These are phyloP conservation scores for Brachionus sp. DNA, from an alignment of 1,140 invertebrate species.

Conservation along the genomic window DNA sequence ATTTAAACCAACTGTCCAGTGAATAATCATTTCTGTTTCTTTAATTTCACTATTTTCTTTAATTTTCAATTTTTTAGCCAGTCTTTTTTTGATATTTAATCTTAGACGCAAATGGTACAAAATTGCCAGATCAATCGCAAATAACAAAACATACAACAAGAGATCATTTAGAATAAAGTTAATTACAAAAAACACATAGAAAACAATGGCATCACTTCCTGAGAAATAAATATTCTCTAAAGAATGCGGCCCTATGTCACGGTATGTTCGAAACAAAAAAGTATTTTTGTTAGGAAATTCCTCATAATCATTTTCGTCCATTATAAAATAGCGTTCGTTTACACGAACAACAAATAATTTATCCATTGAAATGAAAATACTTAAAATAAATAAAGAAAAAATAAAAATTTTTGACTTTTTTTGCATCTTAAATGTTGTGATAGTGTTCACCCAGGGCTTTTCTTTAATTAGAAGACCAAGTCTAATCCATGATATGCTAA, in stretches of 20 bases:
- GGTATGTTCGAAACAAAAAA: not conserved
- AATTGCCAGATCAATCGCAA: not conserved
- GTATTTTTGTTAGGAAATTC: not conserved
- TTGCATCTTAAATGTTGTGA: too few species aligned
- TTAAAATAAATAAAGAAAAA: not conserved
- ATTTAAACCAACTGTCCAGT: too few species aligned
- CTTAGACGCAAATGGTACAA: not conserved
- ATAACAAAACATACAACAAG: not conserved
- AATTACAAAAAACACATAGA: not conserved
- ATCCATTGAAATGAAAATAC: not conserved
- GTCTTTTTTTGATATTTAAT: not conserved
- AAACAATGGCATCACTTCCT: not conserved
- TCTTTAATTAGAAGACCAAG: not conserved
- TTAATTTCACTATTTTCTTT: too few species aligned
- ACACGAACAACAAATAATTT: not conserved
- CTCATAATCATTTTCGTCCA: not conserved
- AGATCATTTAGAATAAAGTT: constrained; percentile 2
- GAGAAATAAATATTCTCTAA: not conserved
- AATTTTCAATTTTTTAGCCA: too few species aligned
- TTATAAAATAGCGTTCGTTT: not conserved
- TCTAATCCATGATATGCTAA: not conserved
- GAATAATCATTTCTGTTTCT: too few species aligned
- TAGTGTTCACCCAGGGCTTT: too few species aligned
- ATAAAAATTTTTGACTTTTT: not conserved
- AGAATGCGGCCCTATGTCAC: too few species aligned